Base-by-base conservation (phyloP, 2,797 vertebrate genomes). In the Anas bernieri region DNA sequence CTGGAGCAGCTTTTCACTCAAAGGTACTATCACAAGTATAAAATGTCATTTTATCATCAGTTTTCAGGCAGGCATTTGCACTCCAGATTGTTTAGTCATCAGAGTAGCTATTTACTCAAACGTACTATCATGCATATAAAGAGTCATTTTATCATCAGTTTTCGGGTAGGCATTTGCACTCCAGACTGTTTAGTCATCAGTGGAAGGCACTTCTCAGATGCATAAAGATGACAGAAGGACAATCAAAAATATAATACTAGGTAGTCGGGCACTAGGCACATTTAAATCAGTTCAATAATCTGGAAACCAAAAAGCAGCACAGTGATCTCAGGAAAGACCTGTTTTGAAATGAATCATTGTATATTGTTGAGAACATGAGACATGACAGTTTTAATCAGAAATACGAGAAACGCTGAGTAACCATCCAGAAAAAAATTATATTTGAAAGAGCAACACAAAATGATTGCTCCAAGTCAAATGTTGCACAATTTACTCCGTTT, bases 71-170 rank as follows among this genome's bases (percentile, higher is more conserved):
- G 31, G 54, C 61, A 62, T 77, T 83, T 82, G 41, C 48, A 82
- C 52, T 88, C 37, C 41, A 70, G 67, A 76, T n/a, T 83, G 83
- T 95, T 91, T 81, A 91, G 89, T 74, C 79, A 80, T 89, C 75
- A 77, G 50, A 84, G 85, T 41, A 73, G 69, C 45, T 86, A 54
- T 92, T 94, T 94, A 64, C 80, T 78, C 37, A 56, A 64, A 96
- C 77, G 73, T 37, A 68, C 64, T 22, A 86, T 70, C 69, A 43
- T 58, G 80, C 54, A 54, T 61, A 58, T 31, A 45, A 78, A 90
- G 91, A 78, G 62, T 30, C 48, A 68, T 68, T 90, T 93, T 45
- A 83, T 56, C 77, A 62, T 39, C 83, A 75, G 82, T 55, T 81
- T 83, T 75, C 66, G 70, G 85, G 79, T 55, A 78, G 74, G 31